phyloP scores from a whole-genome alignment of 1,140 invertebrate genomes.

The Piezodorus guildinii region DNA sequence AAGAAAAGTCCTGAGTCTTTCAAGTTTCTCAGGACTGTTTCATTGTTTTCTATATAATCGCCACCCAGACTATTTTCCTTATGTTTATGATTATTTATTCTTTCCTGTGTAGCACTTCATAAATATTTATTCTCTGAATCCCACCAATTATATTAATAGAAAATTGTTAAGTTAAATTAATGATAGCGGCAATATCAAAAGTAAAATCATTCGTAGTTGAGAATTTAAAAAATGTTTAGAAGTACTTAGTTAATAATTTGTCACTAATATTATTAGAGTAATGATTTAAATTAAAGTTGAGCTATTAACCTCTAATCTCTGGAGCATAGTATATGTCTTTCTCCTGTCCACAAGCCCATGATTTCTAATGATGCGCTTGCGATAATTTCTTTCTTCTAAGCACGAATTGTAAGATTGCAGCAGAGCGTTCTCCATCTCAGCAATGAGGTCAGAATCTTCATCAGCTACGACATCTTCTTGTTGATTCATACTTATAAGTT shows the following conservation, averaged over 20 bases:
- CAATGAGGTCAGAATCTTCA: slow-evolving; percentile 18
- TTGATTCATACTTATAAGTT: background rate
- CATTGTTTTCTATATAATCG: no score
- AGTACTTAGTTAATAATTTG: background rate
- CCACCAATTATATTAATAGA: no score
- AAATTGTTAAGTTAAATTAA: no score
- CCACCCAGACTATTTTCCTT: no score
- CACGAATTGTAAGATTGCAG: slow-evolving; percentile 47
- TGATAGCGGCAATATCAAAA: no score
- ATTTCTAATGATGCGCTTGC: slow-evolving; percentile 57
- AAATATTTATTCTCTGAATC: no score
- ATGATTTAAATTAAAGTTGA: background rate
- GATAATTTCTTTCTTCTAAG: slow-evolving; percentile 54
- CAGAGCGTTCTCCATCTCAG: slow-evolving; percentile 18
- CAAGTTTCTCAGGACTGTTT: no score
- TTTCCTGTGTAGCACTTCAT: no score
- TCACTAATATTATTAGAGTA: background rate
- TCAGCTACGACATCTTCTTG: background rate
- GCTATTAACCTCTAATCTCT: slow-evolving; percentile 46
- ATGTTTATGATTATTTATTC: no score
- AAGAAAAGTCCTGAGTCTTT: no score
- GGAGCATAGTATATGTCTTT: slow-evolving; percentile 47
- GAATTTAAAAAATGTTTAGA: background rate
- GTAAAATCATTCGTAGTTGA: background rate
- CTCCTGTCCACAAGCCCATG: slow-evolving; percentile 68